These are phyloP conservation scores for Sminthurinus aureus DNA, from an alignment of 2,888 invertebrate species.

Conservation along the genomic window DNA sequence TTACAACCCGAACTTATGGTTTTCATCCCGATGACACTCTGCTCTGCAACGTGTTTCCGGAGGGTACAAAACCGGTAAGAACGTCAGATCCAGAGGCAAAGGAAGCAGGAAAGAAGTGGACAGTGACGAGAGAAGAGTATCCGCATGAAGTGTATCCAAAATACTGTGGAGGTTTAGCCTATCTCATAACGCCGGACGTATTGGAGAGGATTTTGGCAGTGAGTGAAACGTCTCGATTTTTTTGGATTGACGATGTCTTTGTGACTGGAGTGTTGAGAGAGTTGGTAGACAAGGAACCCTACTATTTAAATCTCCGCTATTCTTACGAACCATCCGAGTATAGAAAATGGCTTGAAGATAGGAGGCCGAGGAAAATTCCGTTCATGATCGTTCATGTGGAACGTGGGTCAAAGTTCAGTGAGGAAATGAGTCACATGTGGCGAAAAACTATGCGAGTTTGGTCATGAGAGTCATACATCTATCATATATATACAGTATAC, in stretches of 20 bases:
- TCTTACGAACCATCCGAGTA: conserved; percentile 57
- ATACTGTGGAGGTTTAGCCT: conserved; percentile 61
- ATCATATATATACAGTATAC: too few relatives aligned
- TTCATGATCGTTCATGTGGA: conserved; percentile 58
- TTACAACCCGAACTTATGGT: conserved; percentile 56
- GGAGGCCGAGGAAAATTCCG: conserved; percentile 51
- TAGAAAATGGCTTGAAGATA: conserved; percentile 55
- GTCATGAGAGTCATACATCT: conserved; percentile 33
- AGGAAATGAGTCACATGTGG: conserved; percentile 59
- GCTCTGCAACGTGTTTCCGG: conserved; percentile 60
- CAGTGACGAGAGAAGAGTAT: conserved; percentile 59
- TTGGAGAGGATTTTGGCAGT: conserved; percentile 61
- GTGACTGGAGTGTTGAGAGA: conserved; percentile 64
- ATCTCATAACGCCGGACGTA: conserved; percentile 60
- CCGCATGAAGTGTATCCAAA: conserved; percentile 60
- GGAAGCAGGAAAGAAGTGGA: conserved; percentile 59
- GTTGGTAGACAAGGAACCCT: conserved; percentile 57
- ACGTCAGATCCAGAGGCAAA: not conserved
- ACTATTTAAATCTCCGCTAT: conserved; percentile 59
- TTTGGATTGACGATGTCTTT: conserved; percentile 68
- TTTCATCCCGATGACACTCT: conserved; percentile 52
- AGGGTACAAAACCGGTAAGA: conserved; percentile 57
- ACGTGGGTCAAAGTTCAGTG: conserved; percentile 52
- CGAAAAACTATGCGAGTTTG: conserved; percentile 57
- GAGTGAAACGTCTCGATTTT: conserved; percentile 62